Evolutionary conservation across 2,888 invertebrate genomes (phyloP), one percentile per base, ranked within the genome.

Genomic region (Spilarctia lutea): DNA sequence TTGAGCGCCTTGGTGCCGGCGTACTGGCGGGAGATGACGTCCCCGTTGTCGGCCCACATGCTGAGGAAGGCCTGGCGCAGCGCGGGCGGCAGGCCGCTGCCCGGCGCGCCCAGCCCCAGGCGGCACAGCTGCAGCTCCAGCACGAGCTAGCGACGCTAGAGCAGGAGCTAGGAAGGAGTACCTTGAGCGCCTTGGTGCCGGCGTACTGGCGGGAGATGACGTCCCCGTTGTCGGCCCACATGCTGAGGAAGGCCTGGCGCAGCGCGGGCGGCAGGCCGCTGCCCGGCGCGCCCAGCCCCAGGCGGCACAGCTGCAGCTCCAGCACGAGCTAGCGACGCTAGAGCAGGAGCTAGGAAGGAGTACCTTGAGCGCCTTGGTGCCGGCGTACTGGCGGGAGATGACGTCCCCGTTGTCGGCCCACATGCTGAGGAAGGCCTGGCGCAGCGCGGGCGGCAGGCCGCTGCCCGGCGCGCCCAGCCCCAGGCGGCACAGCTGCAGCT

Each of bases 201-300:
- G 99, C 99, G 91, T 99, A 99, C 91, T 99, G 99, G 77, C 98
- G 97, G 83, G 99, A 99, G 78, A 99, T 98, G 76, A 98, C 97
- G 88, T 99, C 99, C 0, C 99, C 99, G 93, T 99, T 99, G 93
- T 99, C 99, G 0, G 99, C 99, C 99, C 99, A 99, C 90, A 99
- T 96, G 75, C 97, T 96, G 92, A 99, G 99, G 92, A 99, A 98
- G 66, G 97, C 97, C 71, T 96, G 96, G 68, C 98, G 97, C 80
- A 99, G 96, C 74, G 97, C 97, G 24, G 97, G 96, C 0, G 99
- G 99, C 78, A 98, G 96, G 1, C 97, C 97, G 67, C 98, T 97
- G 86, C 99, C 99, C 0, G 99, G 99, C 3, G 99, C 98, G 75
- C 99, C 97, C 48, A 99, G 95, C 0, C 99, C 99, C 65, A 99